Evolutionary conservation across 2,888 invertebrate genomes (phyloP), one percentile per base, ranked within the genome.

Genomic region (Dendrolimus pini): DNA sequence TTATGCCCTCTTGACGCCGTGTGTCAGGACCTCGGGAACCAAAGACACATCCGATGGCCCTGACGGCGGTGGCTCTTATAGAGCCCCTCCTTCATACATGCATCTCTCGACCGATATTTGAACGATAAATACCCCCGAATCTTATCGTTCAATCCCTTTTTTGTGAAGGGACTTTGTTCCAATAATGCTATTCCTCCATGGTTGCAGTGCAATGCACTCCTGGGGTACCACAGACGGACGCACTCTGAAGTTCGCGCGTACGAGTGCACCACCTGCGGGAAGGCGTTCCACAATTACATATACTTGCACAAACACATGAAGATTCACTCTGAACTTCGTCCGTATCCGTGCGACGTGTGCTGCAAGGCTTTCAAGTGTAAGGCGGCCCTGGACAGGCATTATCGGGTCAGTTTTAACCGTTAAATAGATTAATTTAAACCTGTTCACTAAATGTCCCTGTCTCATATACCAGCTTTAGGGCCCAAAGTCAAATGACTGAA

Each of bases 291-390:
- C 81, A 87, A 86, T 65, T 75, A 84, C 6, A 79, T 77, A 64
- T 87, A 89, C 75, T 78, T 89, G 60, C 79, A 79, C 65, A 82
- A 84, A 78, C 89, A 89, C 67, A 77, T 76, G 68, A 79, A 80
- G 59, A 84, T 83, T n/a, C 88, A 89, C 69, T 86, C 86, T 7
- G 86, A 88, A 58, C 56, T 58, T 9, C 66, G 89, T 0, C 89
- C 89, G 10, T 78, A 86, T 69, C 71, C 81, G 7, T 89, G 89
- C 76, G 56, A 69, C 58, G 71, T 84, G 2, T 89, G 89, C 68
- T 67, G 68, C 54, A 88, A 88, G 70, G 87, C 81, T 0, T 89
- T 89, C 76, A 89, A 88, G 69, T 71, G 80, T 56, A 88, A 89
- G 61, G 85, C 84, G 1, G 88, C 87, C 0, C 70, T 88, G 9